These are phyloP conservation scores for Colistium nudipinnis DNA, from an alignment of 2,113 vertebrate genomes.

Conservation along the genomic window DNA sequence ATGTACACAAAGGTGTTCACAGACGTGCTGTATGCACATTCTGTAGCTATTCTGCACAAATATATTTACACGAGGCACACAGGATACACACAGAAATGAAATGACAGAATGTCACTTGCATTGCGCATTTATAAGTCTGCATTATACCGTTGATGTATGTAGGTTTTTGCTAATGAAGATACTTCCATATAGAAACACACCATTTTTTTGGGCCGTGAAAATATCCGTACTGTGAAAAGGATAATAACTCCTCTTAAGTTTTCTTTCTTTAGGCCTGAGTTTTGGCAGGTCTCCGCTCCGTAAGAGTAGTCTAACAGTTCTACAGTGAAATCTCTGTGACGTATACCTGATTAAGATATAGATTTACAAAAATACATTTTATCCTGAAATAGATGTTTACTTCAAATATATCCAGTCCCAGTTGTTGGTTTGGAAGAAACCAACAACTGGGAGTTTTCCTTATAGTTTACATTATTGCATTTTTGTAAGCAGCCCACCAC, in stretches of 20 bases:
- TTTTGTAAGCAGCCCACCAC: slow-evolving; percentile 65
- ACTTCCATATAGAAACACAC: slow-evolving; percentile 17
- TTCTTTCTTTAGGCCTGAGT: slow-evolving; percentile 41
- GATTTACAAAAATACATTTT: slow-evolving; percentile 13
- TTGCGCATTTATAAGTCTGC: slow-evolving; percentile 25
- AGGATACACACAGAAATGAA: slow-evolving; percentile 33
- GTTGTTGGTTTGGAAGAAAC: slow-evolving; percentile 10
- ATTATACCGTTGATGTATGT: slow-evolving; percentile 33
- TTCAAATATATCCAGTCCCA: slow-evolving; percentile 21
- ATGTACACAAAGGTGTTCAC: background rate
- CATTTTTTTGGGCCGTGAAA: background rate
- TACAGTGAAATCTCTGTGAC: slow-evolving; percentile 28
- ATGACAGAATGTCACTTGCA: slow-evolving; percentile 7
- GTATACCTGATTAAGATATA: slow-evolving; percentile 48
- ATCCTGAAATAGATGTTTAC: slow-evolving; percentile 41
- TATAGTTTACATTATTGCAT: slow-evolving; percentile 39
- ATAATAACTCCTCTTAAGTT: slow-evolving; percentile 43
- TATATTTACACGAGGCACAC: background rate
- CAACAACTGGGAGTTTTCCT: slow-evolving; percentile 11
- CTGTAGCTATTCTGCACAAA: background rate
- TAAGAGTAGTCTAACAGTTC: slow-evolving; percentile 14
- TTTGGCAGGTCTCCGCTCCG: slow-evolving; percentile 13
- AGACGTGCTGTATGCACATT: background rate
- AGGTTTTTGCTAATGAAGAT: slow-evolving; percentile 5
- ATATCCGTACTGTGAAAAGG: slow-evolving; percentile 32